phyloP scores from a whole-genome alignment of 2,113 vertebrate species.

The Nestor notabilis region DNA sequence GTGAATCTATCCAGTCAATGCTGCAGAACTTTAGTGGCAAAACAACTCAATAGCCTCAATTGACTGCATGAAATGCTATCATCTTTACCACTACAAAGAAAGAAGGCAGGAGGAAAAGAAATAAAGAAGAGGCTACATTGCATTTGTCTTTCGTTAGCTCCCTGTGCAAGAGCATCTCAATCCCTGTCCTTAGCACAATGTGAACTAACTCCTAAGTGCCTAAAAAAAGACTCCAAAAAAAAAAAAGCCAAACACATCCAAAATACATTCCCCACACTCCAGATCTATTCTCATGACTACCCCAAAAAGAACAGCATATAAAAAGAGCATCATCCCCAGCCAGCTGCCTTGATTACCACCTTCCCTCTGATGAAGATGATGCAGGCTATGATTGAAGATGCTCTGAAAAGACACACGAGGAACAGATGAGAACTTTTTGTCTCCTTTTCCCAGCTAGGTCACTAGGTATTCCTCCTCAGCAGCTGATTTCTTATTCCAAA shows the following conservation, averaged over 20 bases:
- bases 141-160: slow-evolving; percentile 42
- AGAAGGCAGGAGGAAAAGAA: neutral
- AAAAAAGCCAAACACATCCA: neutral
- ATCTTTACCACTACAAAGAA: neutral
- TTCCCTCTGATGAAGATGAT: slow-evolving; percentile 20
- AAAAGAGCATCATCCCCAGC: neutral
- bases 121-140: neutral
- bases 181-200: neutral
- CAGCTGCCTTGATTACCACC: slow-evolving; percentile 48
- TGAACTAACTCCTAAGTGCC: neutral
- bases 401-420: neutral
- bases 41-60: slow-evolving; percentile 65
- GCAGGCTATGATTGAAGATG: slow-evolving; percentile 23
- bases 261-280: neutral
- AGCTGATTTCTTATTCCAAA: slow-evolving; percentile 59
- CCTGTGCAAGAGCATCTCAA: neutral
- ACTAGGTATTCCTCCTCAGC: neutral
- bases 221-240: neutral
- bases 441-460: neutral
- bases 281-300: neutral
- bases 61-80: slow-evolving; percentile 50
- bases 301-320: neutral
- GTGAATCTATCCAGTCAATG: slow-evolving; percentile 24
- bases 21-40: slow-evolving; percentile 40
- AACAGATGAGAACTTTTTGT: neutral